Percentiles rank a stretch among this genome's conserved stretches.
phyloP scores from a whole-genome alignment of 1,140 invertebrate genomes.

The Pachyrhynchus sulphureomaculatus region DNA sequence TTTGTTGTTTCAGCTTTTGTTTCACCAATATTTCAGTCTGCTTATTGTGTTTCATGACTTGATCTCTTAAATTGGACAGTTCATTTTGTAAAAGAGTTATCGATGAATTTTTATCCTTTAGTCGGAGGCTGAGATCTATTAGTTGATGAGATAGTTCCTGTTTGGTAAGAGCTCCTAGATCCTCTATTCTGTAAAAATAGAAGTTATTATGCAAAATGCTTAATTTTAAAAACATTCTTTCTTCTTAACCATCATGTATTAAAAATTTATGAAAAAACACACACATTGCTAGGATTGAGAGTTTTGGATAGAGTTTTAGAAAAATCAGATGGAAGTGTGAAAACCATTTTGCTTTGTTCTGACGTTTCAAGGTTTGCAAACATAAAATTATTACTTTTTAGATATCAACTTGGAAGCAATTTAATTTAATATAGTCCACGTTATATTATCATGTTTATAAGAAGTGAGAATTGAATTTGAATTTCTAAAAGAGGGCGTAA shows the following conservation, averaged over 20 bases:
- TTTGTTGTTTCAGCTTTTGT: conserved; percentile 57
- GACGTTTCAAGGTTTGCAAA: too few species aligned
- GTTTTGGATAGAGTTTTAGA: not conserved
- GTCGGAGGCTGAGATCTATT: conserved; percentile 40
- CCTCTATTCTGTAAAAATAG: conserved; percentile 39
- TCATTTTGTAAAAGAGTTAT: conserved; percentile 45
- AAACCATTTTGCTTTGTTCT: too few species aligned
- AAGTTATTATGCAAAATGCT: too few species aligned
- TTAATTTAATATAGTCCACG: too few species aligned
- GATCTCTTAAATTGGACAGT: conserved; percentile 39
- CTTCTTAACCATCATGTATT: too few species aligned
- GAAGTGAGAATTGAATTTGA: too few species aligned
- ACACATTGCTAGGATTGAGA: not conserved
- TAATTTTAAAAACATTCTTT: conserved; percentile 1
- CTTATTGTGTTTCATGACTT: conserved; percentile 40
- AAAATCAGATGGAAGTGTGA: too few species aligned
- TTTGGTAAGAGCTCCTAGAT: conserved; percentile 33
- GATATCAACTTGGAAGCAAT: too few species aligned
- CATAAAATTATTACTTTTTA: too few species aligned
- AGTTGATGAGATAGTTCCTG: conserved; percentile 43
- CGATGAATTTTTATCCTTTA: conserved; percentile 48
- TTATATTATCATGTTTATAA: too few species aligned
- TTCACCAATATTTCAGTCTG: conserved; percentile 41
- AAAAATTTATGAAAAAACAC: not conserved
- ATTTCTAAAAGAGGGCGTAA: too few species aligned